Base-by-base conservation (phyloP, 2,888 invertebrate genomes). In the Lysandra bellargus region DNA sequence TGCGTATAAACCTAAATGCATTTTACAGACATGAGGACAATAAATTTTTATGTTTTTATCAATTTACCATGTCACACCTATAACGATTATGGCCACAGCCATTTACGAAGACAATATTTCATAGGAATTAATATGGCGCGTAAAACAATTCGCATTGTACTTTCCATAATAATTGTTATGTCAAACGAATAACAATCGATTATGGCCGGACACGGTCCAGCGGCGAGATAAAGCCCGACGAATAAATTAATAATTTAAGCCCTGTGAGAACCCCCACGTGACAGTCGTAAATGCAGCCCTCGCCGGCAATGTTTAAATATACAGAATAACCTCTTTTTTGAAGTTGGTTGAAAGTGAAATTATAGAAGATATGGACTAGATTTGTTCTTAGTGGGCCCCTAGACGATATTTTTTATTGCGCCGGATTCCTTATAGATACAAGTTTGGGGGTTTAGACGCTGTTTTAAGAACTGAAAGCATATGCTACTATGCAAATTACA, bases 191-290 rank as follows among this genome's bases (percentile, higher is more conserved):
- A 80, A 80, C 80, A 80, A 78, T 81, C 79, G 80, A 83, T 83
- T 82, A 83, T 81, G 80, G 80, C 69, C 79, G 81, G 83, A 82
- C 84, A 84, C 84, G 84, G 83, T 84, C 83, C 80, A 80, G 75
- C 80, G 81, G 79, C 80, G 80, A 80, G 79, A 75, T 75, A 61
- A 64, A 61, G 79, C 75, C 79, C 81, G 80, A 79, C 81, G 83
- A 83, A 84, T 83, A 84, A 80, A 84, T 84, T 84, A 83, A 82
- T 83, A 83, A 83, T 84, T 82, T 83, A 83, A 84, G 79, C 82
- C 81, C 83, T 82, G 83, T 84, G 84, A 79, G 84, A 84, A 81
- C 79, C 79, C 78, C 53, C 82, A 81, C 79, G 73, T 82, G 81
- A 37, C 77, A 69, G 64, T 77, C 75, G 79, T 75, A 30, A 79